These are phyloP conservation scores for Salvelinus namaycush DNA, from an alignment of 2,113 vertebrate species.

Conservation along the genomic window DNA sequence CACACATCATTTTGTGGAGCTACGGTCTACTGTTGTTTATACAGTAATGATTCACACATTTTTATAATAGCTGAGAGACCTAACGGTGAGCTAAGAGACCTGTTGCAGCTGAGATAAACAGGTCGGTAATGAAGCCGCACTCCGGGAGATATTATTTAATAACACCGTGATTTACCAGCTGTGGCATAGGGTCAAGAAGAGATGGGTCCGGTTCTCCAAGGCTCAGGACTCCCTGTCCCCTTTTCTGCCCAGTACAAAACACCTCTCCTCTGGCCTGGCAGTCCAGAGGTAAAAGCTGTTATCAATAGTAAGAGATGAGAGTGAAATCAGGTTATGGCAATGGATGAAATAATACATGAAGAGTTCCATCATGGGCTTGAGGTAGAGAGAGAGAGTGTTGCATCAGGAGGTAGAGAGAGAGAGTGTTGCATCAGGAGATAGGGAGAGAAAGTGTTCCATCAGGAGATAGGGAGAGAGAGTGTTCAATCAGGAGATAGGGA, in stretches of 20 bases:
- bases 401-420: no score
- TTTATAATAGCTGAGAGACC: neutral
- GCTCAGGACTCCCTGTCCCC: neutral
- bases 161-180: slow-evolving; percentile 17
- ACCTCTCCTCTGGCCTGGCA: no score
- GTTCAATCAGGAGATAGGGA: no score
- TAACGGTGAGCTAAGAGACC: neutral
- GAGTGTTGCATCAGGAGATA: no score
- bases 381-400: no score
- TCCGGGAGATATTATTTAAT: neutral
- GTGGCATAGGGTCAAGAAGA: slow-evolving; percentile 1
- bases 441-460: no score
- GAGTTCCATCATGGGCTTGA: no score
- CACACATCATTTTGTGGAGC: no score
- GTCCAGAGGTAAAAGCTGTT: neutral
- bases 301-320: neutral
- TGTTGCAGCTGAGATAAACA: slow-evolving; percentile 13
- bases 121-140: slow-evolving; percentile 17
- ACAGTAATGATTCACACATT: neutral
- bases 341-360: slow-evolving; percentile 8
- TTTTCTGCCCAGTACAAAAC: no score
- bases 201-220: neutral
- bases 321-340: neutral
- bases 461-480: no score
- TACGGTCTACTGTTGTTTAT: neutral